Conservation (phyloP, 2,113 vertebrate genomes). For the Cyphomyrus discorhynchus region DNA sequence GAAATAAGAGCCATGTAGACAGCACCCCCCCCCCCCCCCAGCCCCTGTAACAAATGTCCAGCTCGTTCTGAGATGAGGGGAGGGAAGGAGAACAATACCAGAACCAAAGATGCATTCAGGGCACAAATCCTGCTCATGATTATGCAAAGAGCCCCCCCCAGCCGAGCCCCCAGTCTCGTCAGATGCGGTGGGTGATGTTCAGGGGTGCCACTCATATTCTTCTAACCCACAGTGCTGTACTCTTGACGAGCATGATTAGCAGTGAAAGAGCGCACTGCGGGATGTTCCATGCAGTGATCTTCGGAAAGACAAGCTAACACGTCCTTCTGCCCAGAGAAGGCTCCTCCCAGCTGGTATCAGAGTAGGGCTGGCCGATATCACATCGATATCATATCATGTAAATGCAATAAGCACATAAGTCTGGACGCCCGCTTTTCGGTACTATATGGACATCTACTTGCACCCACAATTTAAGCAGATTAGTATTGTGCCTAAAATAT, state of each 20-base stretch:
- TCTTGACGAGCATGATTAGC: conserved; percentile 19
- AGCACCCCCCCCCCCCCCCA: background rate
- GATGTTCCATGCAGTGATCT: background rate
- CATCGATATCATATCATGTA: no score
- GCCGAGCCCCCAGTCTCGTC: background rate
- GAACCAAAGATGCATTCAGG: background rate
- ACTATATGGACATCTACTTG: no score
- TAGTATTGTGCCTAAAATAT: no score
- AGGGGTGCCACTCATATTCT: background rate
- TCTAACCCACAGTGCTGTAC: background rate
- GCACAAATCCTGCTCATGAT: background rate
- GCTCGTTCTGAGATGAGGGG: background rate
- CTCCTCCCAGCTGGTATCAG: conserved; percentile 1
- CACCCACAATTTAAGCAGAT: no score
- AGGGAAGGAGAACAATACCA: no score
- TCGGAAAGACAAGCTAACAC: background rate
- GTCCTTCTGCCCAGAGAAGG: background rate
- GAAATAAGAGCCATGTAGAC: background rate
- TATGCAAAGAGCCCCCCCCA: background rate
- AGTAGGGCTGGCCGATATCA: background rate
- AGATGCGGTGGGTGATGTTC: background rate
- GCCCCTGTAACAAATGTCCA: background rate
- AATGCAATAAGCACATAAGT: no score
- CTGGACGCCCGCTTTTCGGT: no score
- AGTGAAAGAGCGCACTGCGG: background rate